Percentiles rank a stretch among this genome's conserved stretches.
Conservation (phyloP, 2,113 vertebrate species). For the Sprattus sprattus region DNA sequence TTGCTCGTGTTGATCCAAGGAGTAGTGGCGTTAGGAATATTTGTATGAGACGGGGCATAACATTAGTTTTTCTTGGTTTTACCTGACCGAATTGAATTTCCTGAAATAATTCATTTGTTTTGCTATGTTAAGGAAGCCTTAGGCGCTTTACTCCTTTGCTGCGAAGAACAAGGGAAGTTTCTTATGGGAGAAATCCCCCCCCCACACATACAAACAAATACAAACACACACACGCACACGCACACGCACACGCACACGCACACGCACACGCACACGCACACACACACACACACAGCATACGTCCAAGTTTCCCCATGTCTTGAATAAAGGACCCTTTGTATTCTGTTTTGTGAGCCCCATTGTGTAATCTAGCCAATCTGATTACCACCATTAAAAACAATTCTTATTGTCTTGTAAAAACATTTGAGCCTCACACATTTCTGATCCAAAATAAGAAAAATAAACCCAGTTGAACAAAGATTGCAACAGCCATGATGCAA, state of each 20-base stretch:
- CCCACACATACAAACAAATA: neutral
- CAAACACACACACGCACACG: neutral
- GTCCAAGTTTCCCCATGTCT: constrained; percentile 22
- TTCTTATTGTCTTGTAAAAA: neutral
- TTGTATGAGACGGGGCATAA: neutral
- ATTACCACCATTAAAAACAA: constrained; percentile 19
- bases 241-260: constrained; percentile 20
- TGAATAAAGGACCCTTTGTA: constrained; percentile 56
- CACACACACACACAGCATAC: constrained; percentile 45
- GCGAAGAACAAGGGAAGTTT: neutral
- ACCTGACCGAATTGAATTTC: neutral
- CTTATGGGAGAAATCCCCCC: too few relatives aligned
- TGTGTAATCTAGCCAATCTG: constrained; percentile 42
- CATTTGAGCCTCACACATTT: neutral
- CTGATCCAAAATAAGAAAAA: neutral
- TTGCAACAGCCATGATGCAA: neutral
- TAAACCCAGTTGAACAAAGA: neutral
- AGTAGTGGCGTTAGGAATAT: neutral
- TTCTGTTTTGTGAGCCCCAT: constrained; percentile 25
- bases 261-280: neutral
- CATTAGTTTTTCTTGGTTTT: neutral
- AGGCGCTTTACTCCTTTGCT: neutral
- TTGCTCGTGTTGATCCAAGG: neutral
- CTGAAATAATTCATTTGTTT: neutral
- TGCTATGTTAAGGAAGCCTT: neutral